Percentiles rank a stretch among this genome's conserved stretches.
Conservation (phyloP, 2,797 vertebrate genomes). For the Psittacula derbiana region DNA sequence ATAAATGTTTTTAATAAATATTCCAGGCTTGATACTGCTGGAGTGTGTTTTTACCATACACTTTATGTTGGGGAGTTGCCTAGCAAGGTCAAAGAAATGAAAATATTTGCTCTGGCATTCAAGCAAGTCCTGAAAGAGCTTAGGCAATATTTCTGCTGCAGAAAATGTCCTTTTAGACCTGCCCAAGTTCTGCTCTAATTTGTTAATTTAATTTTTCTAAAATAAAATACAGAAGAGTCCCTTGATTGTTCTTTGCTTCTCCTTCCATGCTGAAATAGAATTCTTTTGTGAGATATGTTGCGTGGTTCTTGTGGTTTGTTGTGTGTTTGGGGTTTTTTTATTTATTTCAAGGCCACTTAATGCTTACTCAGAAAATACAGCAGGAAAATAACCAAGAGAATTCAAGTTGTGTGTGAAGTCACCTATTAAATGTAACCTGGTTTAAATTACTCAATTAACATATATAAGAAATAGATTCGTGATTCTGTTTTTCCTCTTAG, state of each 20-base stretch:
- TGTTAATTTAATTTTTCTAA: not conserved
- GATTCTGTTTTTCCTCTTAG: not conserved
- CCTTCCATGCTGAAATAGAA: not conserved
- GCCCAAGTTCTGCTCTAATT: not conserved
- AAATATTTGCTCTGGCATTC: conserved; percentile 57
- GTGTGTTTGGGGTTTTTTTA: not conserved
- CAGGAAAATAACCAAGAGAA: not conserved
- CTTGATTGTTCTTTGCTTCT: not conserved
- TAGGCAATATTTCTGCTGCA: conserved; percentile 16
- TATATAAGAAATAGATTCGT: not conserved
- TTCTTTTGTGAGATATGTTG: not conserved
- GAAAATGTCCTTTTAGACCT: not conserved
- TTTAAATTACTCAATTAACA: not conserved
- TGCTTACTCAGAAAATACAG: not conserved
- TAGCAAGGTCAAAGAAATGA: conserved; percentile 45
- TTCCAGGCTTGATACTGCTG: not conserved
- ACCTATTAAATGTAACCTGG: not conserved
- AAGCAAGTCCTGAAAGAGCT: conserved; percentile 22
- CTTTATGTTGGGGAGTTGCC: not conserved
- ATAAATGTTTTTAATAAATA: conserved; percentile 49
- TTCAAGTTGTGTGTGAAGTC: not conserved
- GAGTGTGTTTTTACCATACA: not conserved
- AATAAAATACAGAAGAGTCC: not conserved
- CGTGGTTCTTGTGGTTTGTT: not conserved
- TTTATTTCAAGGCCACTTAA: not conserved